A percentile compares a stretch with the other conserved stretches of the same genome.
Evolutionary conservation across 2,113 vertebrate genomes (phyloP).

Genomic region (Bubalus kerabau): DNA sequence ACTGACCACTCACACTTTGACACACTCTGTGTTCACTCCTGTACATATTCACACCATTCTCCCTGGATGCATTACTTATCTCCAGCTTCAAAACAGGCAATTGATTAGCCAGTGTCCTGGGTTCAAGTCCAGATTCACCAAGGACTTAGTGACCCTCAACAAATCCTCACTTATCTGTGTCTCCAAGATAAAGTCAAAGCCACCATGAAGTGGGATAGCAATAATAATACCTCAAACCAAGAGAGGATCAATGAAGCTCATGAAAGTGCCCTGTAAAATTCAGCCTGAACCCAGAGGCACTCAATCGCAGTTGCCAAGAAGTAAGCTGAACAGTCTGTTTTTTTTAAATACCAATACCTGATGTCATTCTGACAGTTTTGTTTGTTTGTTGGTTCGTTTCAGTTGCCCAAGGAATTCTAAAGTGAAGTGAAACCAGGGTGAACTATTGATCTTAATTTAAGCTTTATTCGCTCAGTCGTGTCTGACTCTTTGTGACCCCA

Average conservation of each 20-base stretch:
- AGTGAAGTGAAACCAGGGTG: not conserved
- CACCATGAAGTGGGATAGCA: not conserved
- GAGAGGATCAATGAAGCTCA: not conserved
- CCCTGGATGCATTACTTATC: not conserved
- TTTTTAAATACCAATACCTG: not conserved
- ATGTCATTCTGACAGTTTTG: not conserved
- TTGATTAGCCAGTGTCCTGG: not conserved
- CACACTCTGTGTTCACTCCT: not conserved
- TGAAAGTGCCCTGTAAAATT: not conserved
- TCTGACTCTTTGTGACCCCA: not conserved
- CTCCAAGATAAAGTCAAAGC: not conserved
- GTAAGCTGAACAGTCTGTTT: not conserved
- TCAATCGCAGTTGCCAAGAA: not conserved
- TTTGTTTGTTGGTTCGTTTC: not conserved
- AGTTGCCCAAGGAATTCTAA: not conserved
- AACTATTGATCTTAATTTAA: not conserved
- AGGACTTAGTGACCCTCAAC: not conserved
- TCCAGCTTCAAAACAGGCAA: not conserved
- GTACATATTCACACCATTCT: not conserved
- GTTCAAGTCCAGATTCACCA: not conserved
- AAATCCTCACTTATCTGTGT: not conserved
- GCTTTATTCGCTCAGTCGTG: fast-evolving
- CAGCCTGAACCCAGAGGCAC: not conserved
- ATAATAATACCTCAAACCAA: not conserved
- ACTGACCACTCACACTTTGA: not conserved